phyloP scores from a whole-genome alignment of 2,113 vertebrate species.

The Caretta caretta region DNA sequence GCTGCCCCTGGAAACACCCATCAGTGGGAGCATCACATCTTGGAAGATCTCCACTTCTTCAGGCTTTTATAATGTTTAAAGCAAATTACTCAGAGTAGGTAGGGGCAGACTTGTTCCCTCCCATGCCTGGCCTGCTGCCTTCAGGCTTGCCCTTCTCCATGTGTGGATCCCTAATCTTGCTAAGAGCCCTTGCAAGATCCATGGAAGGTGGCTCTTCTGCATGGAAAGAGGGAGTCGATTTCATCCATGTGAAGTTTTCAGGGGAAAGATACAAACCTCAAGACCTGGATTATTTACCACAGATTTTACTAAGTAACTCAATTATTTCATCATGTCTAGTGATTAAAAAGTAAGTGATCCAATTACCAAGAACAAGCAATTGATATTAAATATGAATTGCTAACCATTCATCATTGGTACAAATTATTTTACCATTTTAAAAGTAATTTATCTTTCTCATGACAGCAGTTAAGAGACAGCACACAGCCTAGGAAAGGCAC shows the following conservation, averaged over 20 bases:
- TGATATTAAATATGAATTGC: slow-evolving; percentile 21
- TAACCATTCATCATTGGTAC: background rate
- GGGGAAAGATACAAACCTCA: background rate
- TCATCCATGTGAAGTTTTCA: background rate
- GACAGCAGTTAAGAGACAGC: background rate
- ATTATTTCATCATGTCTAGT: slow-evolving; percentile 18
- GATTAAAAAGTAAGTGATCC: slow-evolving; percentile 17
- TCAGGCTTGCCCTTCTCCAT: background rate
- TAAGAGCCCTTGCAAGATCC: background rate
- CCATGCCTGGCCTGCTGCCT: background rate
- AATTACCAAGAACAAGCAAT: background rate
- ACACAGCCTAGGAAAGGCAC: background rate
- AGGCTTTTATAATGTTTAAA: background rate
- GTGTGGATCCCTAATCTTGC: background rate
- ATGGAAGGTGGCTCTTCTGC: background rate
- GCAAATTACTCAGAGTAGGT: background rate
- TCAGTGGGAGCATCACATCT: background rate
- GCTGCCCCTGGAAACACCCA: background rate
- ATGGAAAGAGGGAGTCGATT: background rate
- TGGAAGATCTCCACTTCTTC: background rate
- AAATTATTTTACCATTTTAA: slow-evolving; percentile 8
- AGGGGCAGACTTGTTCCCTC: background rate
- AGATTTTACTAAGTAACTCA: background rate
- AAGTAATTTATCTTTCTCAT: slow-evolving; percentile 1
- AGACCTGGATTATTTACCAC: background rate